Percentiles rank a stretch among this genome's conserved stretches.
These are phyloP conservation scores for Orius insidiosus DNA, from an alignment of 1,140 invertebrate genomes.

Conservation along the genomic window DNA sequence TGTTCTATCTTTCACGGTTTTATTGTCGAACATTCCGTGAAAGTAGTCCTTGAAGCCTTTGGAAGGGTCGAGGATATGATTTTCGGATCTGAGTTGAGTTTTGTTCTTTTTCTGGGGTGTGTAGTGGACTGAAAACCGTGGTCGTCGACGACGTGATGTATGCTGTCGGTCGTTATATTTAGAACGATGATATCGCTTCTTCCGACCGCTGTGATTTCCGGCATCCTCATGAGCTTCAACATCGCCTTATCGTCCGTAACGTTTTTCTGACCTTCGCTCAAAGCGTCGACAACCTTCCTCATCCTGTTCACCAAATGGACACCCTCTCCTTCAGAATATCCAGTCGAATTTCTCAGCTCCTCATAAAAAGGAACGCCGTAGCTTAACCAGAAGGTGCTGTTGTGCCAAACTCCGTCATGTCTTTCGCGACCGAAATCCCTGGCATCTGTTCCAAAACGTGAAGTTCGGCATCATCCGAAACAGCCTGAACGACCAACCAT, in stretches of 20 bases:
- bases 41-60: no score
- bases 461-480: constrained; percentile 25
- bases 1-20: not conserved
- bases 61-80: not conserved
- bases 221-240: constrained; percentile 39
- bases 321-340: not conserved
- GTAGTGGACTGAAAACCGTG: constrained; percentile 31
- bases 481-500: constrained; percentile 68
- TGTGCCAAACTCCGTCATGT: constrained; percentile 49
- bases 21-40: not conserved
- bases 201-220: constrained; percentile 41
- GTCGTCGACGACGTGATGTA: constrained; percentile 24
- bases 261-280: constrained; percentile 31
- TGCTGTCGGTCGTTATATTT: constrained; percentile 2
- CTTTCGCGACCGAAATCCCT: constrained; percentile 39
- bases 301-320: constrained; percentile 18
- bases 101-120: constrained; percentile 8
- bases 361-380: constrained; percentile 64
- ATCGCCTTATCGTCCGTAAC: constrained; percentile 32
- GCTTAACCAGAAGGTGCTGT: constrained; percentile 54
- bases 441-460: constrained; percentile 75
- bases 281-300: constrained; percentile 16
- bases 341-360: constrained; percentile 23
- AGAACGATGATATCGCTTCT: constrained; percentile 38
- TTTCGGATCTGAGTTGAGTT: not conserved